Evolutionary conservation across 2,888 invertebrate genomes (phyloP), one percentile per base, ranked within the genome.

Genomic region (Napeogenes sylphis): DNA sequence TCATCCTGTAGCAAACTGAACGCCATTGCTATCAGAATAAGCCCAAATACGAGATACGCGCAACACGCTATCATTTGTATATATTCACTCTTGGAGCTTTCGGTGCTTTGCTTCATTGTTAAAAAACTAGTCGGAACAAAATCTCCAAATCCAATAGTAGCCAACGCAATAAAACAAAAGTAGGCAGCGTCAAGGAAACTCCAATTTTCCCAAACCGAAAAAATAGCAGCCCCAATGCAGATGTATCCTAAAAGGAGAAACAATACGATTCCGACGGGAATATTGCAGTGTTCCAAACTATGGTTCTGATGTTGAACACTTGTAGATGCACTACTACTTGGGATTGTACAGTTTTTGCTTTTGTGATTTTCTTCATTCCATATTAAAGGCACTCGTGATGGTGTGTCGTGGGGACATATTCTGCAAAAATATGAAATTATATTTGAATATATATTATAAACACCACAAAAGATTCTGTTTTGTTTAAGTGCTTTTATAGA

Each of bases 1-100:
- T 96, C 95, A 71, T 96, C 96, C 79, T 96, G 96, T 63, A 96
- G 92, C 64, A 96, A 91, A 82, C 95, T 95, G 76, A 96, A 96
- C 61, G 95, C 95, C 95, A 95, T 96, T 10, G 96, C 96, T 74
- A 96, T 94, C 63, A 96, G 89, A 64, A 96, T 94, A 13, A 96
- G 91, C 38, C 96, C 96, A 66, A 96, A 90, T 67, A 96, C 92
- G 68, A 96, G 87, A 80, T 96, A 96, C 12, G 94, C 92, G 84
- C 95, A 95, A 77, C 95, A 95, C 56, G 95, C 95, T 66, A 95
- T 93, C 79, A 96, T 91, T 78, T 95, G 95, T 58, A 95, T 85
- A 73, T 94, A 94, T 72, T 93, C 93, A 74, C 85, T 90, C 77
- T 75, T 89, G 0, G 89, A 82, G 61, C 73, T 86, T 45, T 90